Evolutionary conservation across 2,113 vertebrate genomes (phyloP).

Genomic region (Pseudorectes ferrugineus): DNA sequence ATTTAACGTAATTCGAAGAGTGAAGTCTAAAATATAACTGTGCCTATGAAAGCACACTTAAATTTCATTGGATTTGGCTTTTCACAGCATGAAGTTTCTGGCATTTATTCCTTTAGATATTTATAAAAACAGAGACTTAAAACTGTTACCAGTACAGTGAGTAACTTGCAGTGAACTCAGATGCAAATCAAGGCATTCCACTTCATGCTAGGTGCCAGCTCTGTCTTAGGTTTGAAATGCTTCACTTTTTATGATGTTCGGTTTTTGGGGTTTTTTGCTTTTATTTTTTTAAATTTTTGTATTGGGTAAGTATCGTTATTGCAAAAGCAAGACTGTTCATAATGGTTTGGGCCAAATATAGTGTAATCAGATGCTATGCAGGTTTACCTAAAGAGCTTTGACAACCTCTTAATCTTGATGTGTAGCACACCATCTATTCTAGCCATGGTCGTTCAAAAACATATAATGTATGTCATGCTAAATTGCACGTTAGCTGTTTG

Average conservation of each 20-base stretch:
- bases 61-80: background rate
- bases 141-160: background rate
- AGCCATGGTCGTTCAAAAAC: background rate
- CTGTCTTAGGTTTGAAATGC: background rate
- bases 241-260: background rate
- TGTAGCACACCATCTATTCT: conserved; percentile 3
- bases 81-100: background rate
- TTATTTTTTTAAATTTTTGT: background rate
- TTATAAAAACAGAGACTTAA: background rate
- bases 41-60: background rate
- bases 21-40: background rate
- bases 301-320: background rate
- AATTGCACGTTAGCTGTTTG: background rate
- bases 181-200: background rate
- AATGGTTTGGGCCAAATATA: background rate
- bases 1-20: background rate
- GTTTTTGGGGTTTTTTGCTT: background rate
- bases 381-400: background rate
- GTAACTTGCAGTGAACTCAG: background rate
- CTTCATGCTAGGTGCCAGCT: background rate
- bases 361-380: background rate
- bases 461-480: conserved; percentile 13
- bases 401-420: conserved; percentile 33
- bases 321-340: background rate
- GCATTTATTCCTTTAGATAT: background rate